These are phyloP conservation scores for Himalopsyche japonica DNA, from an alignment of 2,888 invertebrate species.

Conservation along the genomic window DNA sequence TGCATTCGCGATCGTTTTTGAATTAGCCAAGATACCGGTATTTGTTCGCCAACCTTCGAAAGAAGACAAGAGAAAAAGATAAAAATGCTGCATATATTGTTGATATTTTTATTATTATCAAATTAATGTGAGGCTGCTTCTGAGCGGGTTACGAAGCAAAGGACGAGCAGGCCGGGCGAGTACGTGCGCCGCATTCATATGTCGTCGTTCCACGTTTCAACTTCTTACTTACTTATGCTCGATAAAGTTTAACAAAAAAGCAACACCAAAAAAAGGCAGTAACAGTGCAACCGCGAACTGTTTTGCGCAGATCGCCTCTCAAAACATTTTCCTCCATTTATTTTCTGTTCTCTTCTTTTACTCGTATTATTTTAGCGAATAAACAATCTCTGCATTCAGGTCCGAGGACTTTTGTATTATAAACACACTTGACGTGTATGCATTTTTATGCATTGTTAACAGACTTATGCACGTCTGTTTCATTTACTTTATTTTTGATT, in stretches of 20 bases:
- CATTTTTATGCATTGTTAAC: neutral
- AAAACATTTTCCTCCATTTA: neutral
- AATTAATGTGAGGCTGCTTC: too few relatives aligned
- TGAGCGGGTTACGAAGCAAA: neutral
- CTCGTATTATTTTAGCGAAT: neutral
- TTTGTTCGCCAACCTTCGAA: too few relatives aligned
- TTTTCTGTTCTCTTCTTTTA: neutral
- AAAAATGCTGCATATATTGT: too few relatives aligned
- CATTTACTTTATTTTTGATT: neutral
- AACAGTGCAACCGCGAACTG: neutral
- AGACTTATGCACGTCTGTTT: neutral
- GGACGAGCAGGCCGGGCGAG: neutral
- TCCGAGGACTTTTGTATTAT: neutral
- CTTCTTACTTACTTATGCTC: conserved; percentile 24
- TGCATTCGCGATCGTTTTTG: too few relatives aligned
- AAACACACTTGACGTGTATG: neutral
- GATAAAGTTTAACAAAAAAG: conserved; percentile 19
- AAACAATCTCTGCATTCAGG: neutral
- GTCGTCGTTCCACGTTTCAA: conserved; percentile 17
- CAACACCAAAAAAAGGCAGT: neutral
- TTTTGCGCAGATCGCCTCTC: neutral
- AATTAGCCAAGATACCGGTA: too few relatives aligned
- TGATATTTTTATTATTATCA: too few relatives aligned
- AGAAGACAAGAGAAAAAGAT: too few relatives aligned
- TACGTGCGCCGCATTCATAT: conserved; percentile 30